These are phyloP conservation scores for Pseudopipra pipra DNA, from an alignment of 2,113 vertebrate species.

Conservation along the genomic window DNA sequence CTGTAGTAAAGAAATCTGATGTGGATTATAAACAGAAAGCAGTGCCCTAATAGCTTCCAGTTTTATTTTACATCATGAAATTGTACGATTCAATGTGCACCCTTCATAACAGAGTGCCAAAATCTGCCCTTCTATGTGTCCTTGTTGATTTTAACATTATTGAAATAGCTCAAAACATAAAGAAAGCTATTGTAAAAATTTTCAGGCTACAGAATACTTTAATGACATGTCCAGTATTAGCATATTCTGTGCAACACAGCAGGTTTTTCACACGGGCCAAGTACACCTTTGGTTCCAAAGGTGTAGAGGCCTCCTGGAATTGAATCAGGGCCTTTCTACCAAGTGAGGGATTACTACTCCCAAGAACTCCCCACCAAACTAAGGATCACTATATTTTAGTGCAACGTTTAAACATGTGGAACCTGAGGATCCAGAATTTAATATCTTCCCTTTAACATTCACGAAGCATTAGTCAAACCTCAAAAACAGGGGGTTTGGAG, in stretches of 20 bases:
- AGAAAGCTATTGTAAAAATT: neutral
- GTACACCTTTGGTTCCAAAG: neutral
- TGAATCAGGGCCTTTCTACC: neutral
- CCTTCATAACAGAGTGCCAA: neutral
- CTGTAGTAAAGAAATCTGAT: neutral
- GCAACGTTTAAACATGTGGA: rapidly evolving
- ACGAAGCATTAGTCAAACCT: neutral
- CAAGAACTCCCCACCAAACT: neutral
- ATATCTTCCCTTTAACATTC: neutral
- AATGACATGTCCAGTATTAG: neutral
- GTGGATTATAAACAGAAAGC: neutral
- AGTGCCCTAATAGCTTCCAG: neutral
- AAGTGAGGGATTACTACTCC: neutral
- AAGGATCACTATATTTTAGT: neutral
- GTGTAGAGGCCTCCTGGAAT: neutral
- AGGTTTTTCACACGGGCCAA: neutral
- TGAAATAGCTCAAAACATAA: neutral
- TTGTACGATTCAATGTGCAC: neutral
- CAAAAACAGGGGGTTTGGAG: neutral
- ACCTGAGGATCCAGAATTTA: neutral
- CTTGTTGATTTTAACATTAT: neutral
- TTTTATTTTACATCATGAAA: neutral
- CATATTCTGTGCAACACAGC: neutral
- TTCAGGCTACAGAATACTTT: neutral
- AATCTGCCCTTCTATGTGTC: neutral